Conservation (phyloP, 2,888 invertebrate genomes). For the Cancer borealis region DNA sequence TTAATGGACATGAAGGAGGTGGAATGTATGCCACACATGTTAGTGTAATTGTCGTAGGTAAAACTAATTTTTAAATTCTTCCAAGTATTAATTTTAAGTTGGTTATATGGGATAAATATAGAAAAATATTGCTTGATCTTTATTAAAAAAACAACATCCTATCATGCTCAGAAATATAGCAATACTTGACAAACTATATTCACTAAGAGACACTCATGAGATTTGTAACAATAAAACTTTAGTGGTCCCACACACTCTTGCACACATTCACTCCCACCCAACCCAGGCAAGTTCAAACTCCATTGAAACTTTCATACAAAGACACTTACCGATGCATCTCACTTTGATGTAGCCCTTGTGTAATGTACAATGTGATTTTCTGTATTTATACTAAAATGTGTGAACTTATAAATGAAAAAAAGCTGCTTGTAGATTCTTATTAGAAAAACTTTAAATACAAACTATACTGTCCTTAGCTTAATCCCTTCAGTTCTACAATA, state of each 20-base stretch:
- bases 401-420: background rate
- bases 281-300: slow-evolving; percentile 1
- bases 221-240: slow-evolving; percentile 15
- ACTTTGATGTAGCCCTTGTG: background rate
- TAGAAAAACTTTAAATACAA: background rate
- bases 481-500: slow-evolving; percentile 48
- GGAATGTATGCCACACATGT: background rate
- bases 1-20: background rate
- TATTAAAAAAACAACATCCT: slow-evolving; percentile 26
- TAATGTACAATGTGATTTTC: background rate
- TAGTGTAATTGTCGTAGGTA: background rate
- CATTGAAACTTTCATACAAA: background rate
- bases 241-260: background rate
- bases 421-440: background rate
- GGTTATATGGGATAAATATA: background rate
- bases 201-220: background rate
- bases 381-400: background rate
- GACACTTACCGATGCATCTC: background rate
- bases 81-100: background rate
- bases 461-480: slow-evolving; percentile 1
- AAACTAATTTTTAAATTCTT: background rate
- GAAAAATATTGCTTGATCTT: background rate
- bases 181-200: background rate
- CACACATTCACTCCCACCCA: background rate
- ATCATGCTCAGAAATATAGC: background rate